Percentiles rank a stretch among this genome's conserved stretches.
Conservation (phyloP, 2,797 vertebrate species). For the Novumbra hubbsi region DNA sequence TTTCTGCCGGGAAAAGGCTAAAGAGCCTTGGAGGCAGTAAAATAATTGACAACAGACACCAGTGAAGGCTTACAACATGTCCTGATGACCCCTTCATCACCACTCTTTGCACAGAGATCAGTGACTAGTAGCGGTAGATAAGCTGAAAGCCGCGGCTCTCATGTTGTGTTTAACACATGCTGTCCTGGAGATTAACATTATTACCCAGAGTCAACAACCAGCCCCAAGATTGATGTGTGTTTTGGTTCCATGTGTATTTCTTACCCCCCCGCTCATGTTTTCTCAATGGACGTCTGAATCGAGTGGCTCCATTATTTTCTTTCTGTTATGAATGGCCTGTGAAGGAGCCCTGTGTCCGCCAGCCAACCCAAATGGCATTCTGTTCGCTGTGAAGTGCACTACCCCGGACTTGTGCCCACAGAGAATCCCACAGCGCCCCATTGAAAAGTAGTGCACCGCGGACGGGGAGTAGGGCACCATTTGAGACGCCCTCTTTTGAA, state of each 20-base stretch:
- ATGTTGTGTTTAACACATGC: constrained; percentile 47
- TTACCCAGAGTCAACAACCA: constrained; percentile 43
- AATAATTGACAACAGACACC: neutral
- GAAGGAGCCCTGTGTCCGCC: neutral
- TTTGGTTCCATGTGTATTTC: constrained; percentile 50
- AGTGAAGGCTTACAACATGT: too few relatives aligned
- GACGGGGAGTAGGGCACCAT: neutral
- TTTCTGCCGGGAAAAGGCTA: neutral
- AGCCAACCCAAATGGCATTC: neutral
- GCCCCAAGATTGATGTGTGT: constrained; percentile 58
- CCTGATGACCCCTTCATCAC: neutral
- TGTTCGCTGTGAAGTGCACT: neutral
- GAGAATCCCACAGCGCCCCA: neutral
- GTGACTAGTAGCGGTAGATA: too few relatives aligned
- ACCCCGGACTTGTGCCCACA: neutral
- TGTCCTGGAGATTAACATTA: constrained; percentile 48
- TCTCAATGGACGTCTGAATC: constrained; percentile 37
- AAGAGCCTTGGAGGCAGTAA: neutral
- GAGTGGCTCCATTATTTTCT: constrained; percentile 22
- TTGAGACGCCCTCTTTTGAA: neutral
- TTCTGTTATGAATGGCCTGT: constrained; percentile 20
- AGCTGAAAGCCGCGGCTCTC: too few relatives aligned
- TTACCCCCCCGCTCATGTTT: constrained; percentile 41
- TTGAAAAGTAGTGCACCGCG: neutral
- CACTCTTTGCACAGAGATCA: neutral